Base-by-base conservation (phyloP, 2,797 vertebrate species). In the Harpagifer antarcticus region DNA sequence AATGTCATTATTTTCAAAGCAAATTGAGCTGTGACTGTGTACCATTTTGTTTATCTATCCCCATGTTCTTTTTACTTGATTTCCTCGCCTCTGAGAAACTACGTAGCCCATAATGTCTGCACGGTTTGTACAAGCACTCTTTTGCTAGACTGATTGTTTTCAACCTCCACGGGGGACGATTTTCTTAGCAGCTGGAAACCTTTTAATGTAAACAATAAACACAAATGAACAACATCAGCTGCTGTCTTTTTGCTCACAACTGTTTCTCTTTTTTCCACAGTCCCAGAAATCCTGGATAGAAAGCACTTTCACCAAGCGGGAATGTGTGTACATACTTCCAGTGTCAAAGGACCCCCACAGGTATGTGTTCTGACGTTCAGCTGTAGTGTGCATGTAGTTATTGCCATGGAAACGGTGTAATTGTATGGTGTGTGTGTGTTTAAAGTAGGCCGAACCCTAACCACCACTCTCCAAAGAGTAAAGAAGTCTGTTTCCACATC, bases 271-370 rank as follows among this genome's bases (percentile, higher is more conserved):
- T 92, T 95, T 27, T 87, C 43, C 89, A 64, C 94, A 99, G 98
- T 99, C 98, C 96, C 98, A 99, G 97, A 99, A 98, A 98, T 96
- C 98, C 96, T 99, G 98, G 98, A 99, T 99, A 97, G 98, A 99
- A 97, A 98, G 95, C 93, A 98, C 97, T 96, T 99, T 99, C 96
- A 98, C 95, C 89, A 99, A 97, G 96, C 97, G 98, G 95, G 98
- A 99, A 96, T 99, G 98, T 95, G 96, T 98, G 74, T 98, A 99
- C 91, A 98, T 99, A 94, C 97, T 99, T 95, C 98, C 98, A 91
- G 98, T 96, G 94, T 99, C 98, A 91, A 99, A 98, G 93, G 98
- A 99, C 90, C 98, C 98, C 85, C 98, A 99, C 98, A 99, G 98
- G 98, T 99, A 97, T 90, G 89, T 86, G 86, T 77, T 68, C 47